Percentiles rank a stretch among this genome's conserved stretches.
Evolutionary conservation across 2,113 vertebrate genomes (phyloP).

Genomic region (Mungos mungo): DNA sequence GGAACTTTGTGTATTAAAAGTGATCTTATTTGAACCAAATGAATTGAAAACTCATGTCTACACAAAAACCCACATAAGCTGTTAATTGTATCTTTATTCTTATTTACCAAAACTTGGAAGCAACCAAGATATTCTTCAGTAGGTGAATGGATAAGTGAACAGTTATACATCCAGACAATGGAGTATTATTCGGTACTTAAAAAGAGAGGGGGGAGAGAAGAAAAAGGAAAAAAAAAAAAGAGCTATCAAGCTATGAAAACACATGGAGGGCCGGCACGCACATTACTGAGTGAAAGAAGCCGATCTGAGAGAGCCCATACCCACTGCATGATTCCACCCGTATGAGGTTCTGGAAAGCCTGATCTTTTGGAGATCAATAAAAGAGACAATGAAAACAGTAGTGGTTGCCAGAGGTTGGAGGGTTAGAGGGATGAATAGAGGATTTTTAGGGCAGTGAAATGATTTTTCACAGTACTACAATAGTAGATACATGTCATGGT

Average conservation of each 20-base stretch:
- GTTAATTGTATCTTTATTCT: background rate
- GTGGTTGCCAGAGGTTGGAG: background rate
- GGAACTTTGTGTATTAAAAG: background rate
- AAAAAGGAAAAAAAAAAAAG: background rate
- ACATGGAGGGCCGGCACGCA: background rate
- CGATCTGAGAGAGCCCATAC: background rate
- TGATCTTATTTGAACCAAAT: background rate
- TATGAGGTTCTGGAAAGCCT: background rate
- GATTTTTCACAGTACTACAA: background rate
- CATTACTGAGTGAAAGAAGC: background rate
- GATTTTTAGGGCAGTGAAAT: background rate
- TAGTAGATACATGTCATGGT: background rate
- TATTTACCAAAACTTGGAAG: background rate
- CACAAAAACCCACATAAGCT: background rate
- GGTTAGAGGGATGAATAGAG: background rate
- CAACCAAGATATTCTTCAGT: background rate
- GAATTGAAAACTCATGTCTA: background rate
- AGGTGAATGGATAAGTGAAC: background rate
- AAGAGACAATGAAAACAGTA: background rate
- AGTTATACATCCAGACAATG: background rate
- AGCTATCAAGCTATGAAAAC: background rate
- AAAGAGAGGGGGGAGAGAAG: background rate
- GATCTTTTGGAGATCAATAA: background rate
- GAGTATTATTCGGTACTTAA: background rate
- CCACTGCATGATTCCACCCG: background rate